Evolutionary conservation across 2,113 vertebrate species (phyloP).

Genomic region (Alosa alosa): DNA sequence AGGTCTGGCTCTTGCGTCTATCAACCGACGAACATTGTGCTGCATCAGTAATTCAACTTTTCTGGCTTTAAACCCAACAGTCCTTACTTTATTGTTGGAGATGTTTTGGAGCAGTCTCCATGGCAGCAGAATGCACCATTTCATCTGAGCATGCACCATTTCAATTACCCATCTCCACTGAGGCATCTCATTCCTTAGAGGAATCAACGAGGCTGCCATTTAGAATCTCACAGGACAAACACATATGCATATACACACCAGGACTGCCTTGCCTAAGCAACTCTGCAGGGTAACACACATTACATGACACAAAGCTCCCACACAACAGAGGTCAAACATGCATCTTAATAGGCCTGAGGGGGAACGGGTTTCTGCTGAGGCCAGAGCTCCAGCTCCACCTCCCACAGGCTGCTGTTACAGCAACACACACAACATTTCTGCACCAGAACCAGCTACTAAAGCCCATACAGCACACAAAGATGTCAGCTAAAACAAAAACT

Average conservation of each 20-base stretch:
- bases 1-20: background rate
- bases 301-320: background rate
- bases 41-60: background rate
- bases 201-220: conserved; percentile 48
- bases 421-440: background rate
- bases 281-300: background rate
- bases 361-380: background rate
- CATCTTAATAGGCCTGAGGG: background rate
- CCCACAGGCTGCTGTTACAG: background rate
- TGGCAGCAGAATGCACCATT: background rate
- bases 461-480: background rate
- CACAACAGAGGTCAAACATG: background rate
- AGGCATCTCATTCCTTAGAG: conserved; percentile 57
- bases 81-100: background rate
- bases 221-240: conserved; percentile 54
- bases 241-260: conserved; percentile 25
- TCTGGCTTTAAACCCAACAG: background rate
- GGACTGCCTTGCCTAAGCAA: background rate
- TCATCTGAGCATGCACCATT: conserved; percentile 64
- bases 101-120: background rate
- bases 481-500: background rate
- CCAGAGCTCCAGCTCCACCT: background rate
- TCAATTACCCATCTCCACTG: conserved; percentile 63
- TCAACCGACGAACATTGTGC: background rate
- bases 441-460: background rate